These are phyloP conservation scores for Plotosus lineatus DNA, from an alignment of 2,113 vertebrate species.

Conservation along the genomic window DNA sequence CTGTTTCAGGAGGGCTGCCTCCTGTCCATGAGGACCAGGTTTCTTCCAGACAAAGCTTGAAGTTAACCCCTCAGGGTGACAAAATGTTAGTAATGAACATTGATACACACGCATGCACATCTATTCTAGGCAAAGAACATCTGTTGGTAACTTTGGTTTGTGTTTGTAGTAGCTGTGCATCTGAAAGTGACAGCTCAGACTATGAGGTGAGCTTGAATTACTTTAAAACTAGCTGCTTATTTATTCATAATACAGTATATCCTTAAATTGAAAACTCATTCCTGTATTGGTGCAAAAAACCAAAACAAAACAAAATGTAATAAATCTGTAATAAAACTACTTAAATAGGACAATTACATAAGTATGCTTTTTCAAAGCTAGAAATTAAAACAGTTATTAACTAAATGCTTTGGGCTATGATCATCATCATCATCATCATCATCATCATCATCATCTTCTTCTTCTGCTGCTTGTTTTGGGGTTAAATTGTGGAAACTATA, in stretches of 20 bases:
- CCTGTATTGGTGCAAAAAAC: no score
- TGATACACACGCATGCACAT: neutral
- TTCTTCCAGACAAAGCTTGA: constrained; percentile 40
- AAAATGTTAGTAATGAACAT: constrained; percentile 51
- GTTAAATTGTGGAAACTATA: no score
- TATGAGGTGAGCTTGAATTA: constrained; percentile 62
- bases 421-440: no score
- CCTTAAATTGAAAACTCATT: no score
- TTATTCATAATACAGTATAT: neutral
- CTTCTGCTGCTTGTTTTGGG: no score
- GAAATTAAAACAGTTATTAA: no score
- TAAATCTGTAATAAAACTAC: no score
- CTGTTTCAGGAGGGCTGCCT: constrained; percentile 35
- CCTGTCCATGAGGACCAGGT: constrained; percentile 45
- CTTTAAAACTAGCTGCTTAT: neutral
- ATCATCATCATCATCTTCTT: no score
- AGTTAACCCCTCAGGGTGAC: constrained; percentile 31
- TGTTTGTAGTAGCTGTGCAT: constrained; percentile 51
- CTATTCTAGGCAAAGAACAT: neutral
- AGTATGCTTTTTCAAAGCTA: no score
- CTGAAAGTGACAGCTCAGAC: constrained; percentile 57
- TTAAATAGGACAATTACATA: no score
- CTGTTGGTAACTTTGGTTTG: neutral
- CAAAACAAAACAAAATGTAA: no score
- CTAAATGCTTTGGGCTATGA: no score